Base-by-base conservation (phyloP, 1,140 invertebrate genomes). In the Rhynchophorus ferrugineus region DNA sequence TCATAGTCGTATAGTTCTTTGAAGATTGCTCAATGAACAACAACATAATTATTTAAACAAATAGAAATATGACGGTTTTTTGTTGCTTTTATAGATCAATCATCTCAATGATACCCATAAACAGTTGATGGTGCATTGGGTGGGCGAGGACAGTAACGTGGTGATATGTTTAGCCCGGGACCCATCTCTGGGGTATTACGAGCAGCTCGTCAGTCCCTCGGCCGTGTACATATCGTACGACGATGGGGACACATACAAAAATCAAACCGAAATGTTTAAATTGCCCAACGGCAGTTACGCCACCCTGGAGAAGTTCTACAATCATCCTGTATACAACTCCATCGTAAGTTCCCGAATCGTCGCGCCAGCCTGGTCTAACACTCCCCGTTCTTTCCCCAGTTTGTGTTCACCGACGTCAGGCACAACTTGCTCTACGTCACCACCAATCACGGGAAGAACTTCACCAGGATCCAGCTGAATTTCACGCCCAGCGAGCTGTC, bases 71-170 rank as follows among this genome's bases (percentile, higher is more conserved):
- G 11, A 29, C 8, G 41, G 19, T 43, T 43, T 43, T 13, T 13
- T 43, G 8, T 11, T n/a, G 9, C 62, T 24, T 57, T 75, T 73
- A 5, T 69, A 87, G 84, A 75, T 82, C 29, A 82, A 79, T 47
- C 67, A 76, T 37, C 71, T 93, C 7, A 88, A 90, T 72, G 89
- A 91, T 69, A 84, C 80, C 44, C 89, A 93, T 69, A 85, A 87
- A 59, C 87, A 90, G 64, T 69, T 94, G 58, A 85, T 91, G 76
- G 88, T 93, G 1, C 85, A 91, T 71, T 93, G 91, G 90, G 87
- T 89, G 20, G 89, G 89, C 18, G 83, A 87, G 65, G 81, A 80
- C 14, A 89, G 86, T 36, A 80, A 88, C 69, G 87, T 92, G 8
- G 87, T 94, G 51, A 84, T 93, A 47, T 92, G 89, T 60, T 71